Evolutionary conservation across 2,797 vertebrate genomes (phyloP).

Genomic region (Notamacropus eugenii): DNA sequence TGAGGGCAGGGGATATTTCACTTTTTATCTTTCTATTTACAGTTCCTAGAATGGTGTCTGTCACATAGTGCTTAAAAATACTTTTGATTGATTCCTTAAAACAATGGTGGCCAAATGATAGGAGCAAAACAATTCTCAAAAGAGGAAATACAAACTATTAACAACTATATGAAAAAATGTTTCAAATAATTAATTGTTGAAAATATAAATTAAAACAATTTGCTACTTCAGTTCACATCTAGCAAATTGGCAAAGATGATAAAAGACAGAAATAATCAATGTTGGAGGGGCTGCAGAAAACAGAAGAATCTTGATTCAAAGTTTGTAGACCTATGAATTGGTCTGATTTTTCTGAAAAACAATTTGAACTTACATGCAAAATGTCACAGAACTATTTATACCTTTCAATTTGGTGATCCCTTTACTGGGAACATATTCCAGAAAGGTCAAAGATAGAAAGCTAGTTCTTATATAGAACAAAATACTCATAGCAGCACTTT

Average conservation of each 20-base stretch:
- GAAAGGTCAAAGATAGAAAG: too few relatives aligned
- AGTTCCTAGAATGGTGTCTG: background rate
- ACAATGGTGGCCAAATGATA: background rate
- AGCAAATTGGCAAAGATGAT: background rate
- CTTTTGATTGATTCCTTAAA: background rate
- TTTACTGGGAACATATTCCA: too few relatives aligned
- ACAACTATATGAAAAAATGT: background rate
- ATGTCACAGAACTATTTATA: background rate
- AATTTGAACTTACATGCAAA: background rate
- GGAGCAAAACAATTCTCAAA: background rate
- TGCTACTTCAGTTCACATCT: background rate
- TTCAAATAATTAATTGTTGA: background rate
- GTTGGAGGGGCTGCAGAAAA: background rate
- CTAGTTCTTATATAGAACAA: too few relatives aligned
- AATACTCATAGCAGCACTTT: too few relatives aligned
- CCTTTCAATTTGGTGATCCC: background rate
- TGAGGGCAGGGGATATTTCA: background rate
- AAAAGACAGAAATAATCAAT: background rate
- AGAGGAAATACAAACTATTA: background rate
- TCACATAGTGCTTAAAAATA: too few relatives aligned
- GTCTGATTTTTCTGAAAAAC: background rate
- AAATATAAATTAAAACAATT: background rate
- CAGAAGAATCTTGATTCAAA: background rate
- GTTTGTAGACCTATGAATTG: background rate
- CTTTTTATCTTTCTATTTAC: background rate